Evolutionary conservation across 2,113 vertebrate genomes (phyloP).

Genomic region (Athene noctua): DNA sequence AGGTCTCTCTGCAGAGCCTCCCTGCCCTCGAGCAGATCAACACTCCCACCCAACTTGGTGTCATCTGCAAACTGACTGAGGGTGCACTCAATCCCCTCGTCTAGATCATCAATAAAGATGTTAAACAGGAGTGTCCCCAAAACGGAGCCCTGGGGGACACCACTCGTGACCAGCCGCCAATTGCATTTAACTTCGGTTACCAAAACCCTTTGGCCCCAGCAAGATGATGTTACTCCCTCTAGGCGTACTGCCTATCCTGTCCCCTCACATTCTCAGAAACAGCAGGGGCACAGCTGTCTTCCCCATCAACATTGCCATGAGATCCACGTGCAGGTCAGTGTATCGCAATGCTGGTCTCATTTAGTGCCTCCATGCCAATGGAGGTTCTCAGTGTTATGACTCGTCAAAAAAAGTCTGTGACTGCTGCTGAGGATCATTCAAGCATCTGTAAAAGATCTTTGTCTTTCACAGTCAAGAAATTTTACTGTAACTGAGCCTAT

Average conservation of each 20-base stretch:
- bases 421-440: neutral
- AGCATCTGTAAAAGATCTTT: neutral
- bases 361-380: neutral
- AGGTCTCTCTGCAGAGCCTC: no score
- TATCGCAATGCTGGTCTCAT: neutral
- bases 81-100: no score
- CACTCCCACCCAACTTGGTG: no score
- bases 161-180: no score
- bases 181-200: no score
- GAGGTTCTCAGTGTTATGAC: neutral
- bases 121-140: no score
- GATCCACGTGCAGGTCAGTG: neutral
- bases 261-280: neutral
- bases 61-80: no score
- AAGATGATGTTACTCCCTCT: neutral
- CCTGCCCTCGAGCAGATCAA: no score
- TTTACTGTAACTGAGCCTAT: neutral
- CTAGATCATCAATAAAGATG: no score
- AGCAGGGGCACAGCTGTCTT: neutral
- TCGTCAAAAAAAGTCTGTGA: neutral
- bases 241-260: neutral
- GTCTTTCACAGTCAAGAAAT: neutral
- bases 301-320: neutral
- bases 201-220: no score
- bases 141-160: no score